A percentile compares a stretch with the other conserved stretches of the same genome.
Conservation (phyloP, 2,797 vertebrate genomes). For the Tragopan temminckii region DNA sequence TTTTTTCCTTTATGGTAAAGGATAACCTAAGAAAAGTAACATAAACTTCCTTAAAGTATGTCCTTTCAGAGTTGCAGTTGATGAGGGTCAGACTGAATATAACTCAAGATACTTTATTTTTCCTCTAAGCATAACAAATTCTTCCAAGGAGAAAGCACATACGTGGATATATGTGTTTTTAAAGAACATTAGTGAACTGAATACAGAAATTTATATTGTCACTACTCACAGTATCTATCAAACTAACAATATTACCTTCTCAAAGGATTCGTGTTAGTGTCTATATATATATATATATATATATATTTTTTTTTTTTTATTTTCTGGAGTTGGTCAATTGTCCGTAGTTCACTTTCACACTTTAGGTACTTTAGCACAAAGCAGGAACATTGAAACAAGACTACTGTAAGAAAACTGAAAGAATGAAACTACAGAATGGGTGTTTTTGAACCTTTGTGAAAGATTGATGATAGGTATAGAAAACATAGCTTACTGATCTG, state of each 20-base stretch:
- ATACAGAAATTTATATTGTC: not conserved
- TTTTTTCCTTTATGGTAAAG: not conserved
- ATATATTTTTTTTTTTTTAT: not conserved
- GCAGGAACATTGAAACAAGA: not conserved
- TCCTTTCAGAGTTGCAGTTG: rapidly evolving
- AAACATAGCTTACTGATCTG: slow-evolving; percentile 51
- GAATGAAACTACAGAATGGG: not conserved
- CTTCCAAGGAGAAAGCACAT: not conserved
- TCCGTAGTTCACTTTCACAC: not conserved
- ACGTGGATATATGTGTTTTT: not conserved
- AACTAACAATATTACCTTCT: not conserved
- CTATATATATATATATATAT: not conserved
- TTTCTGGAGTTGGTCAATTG: not conserved
- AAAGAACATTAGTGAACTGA: not conserved
- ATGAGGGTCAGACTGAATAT: not conserved
- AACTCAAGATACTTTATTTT: not conserved
- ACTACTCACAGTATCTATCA: not conserved
- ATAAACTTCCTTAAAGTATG: not conserved
- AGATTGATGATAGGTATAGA: slow-evolving; percentile 61
- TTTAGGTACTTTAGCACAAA: not conserved
- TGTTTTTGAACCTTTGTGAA: slow-evolving; percentile 19
- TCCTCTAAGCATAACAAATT: not conserved
- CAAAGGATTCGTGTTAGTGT: not conserved
- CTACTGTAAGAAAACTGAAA: not conserved
- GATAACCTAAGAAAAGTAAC: not conserved